Conservation (phyloP, 1,140 invertebrate species). For the Pseudomyrmex flavicornis region DNA sequence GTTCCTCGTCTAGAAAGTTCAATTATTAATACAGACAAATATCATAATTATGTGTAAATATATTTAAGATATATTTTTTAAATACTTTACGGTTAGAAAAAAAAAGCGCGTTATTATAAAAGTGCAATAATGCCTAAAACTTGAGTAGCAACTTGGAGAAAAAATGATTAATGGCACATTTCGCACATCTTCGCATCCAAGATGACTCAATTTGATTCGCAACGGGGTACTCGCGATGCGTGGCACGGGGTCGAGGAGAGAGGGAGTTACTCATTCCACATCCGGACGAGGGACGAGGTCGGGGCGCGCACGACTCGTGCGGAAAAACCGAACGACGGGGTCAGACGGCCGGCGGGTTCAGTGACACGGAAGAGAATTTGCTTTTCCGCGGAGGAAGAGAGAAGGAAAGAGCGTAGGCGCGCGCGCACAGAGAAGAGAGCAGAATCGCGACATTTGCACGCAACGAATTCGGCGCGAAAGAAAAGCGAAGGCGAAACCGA, state of each 20-base stretch:
- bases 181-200: background rate
- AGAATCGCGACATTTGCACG: slow-evolving; percentile 45
- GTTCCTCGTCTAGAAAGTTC: background rate
- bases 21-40: too few species aligned
- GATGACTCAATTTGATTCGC: slow-evolving; percentile 12
- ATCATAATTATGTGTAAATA: too few species aligned
- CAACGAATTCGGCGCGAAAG: slow-evolving; percentile 69
- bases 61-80: too few species aligned
- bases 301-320: slow-evolving; percentile 77
- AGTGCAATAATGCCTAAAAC: too few species aligned
- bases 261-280: slow-evolving; percentile 64
- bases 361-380: slow-evolving; percentile 82
- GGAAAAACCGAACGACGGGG: slow-evolving; percentile 83
- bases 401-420: background rate
- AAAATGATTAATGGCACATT: background rate
- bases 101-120: too few species aligned
- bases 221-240: background rate
- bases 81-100: too few species aligned
- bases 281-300: slow-evolving; percentile 80
- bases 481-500: slow-evolving; percentile 55
- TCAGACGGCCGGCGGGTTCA: slow-evolving; percentile 81
- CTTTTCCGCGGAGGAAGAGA: slow-evolving; percentile 72
- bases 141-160: too few species aligned
- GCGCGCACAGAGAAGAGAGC: background rate
- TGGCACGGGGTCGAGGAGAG: background rate